These are phyloP conservation scores for Caenorhabditis becei DNA, from an alignment of 2,888 invertebrate genomes.

Conservation along the genomic window DNA sequence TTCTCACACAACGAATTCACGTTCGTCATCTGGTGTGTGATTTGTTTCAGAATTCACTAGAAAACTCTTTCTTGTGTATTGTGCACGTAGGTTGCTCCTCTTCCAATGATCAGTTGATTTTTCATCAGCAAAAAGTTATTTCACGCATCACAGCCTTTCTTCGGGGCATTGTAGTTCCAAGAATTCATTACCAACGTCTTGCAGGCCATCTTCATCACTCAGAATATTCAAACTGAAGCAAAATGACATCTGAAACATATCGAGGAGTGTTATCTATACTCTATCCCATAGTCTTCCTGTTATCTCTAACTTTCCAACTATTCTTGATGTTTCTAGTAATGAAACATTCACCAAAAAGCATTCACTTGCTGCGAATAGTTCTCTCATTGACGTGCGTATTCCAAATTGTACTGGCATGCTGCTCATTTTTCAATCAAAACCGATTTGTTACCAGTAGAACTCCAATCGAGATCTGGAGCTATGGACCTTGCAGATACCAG, in stretches of 20 bases:
- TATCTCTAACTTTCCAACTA: background rate
- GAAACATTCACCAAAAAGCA: slow-evolving; percentile 8
- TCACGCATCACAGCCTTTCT: too few relatives aligned
- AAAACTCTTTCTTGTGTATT: too few relatives aligned
- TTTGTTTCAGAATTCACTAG: too few relatives aligned
- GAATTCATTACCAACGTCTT: too few relatives aligned
- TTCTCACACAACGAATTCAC: too few relatives aligned
- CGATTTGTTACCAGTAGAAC: slow-evolving; percentile 6
- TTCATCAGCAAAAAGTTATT: too few relatives aligned
- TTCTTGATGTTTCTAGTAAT: slow-evolving; percentile 1
- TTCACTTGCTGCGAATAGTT: background rate
- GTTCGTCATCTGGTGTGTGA: too few relatives aligned
- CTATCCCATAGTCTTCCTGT: background rate
- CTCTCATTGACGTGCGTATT: background rate
- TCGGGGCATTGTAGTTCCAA: too few relatives aligned
- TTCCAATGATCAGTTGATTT: too few relatives aligned
- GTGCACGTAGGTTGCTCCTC: too few relatives aligned
- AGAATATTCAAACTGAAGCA: too few relatives aligned
- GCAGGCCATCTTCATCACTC: too few relatives aligned
- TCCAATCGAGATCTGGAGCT: slow-evolving; percentile 7
- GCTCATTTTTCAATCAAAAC: background rate
- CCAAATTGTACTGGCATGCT: background rate
- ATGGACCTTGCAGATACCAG: slow-evolving; percentile 8
- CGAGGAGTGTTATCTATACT: background rate
- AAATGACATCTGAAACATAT: background rate